phyloP scores from a whole-genome alignment of 2,113 vertebrate species.

The Pseudopodoces humilis region DNA sequence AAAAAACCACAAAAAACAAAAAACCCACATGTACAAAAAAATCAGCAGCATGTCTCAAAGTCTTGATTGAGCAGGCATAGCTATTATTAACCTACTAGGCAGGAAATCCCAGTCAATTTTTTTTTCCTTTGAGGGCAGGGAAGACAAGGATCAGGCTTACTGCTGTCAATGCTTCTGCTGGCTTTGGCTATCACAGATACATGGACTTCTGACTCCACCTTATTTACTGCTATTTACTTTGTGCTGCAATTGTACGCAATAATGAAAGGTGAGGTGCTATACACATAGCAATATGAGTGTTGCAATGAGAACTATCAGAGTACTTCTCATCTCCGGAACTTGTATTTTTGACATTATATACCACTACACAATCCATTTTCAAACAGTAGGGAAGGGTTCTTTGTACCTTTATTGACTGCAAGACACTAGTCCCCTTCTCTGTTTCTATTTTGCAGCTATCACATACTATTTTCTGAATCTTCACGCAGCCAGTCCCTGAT shows the following conservation, averaged over 20 bases:
- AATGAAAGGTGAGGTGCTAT: not conserved
- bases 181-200: not conserved
- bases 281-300: not conserved
- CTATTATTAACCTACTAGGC: not conserved
- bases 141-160: not conserved
- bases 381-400: not conserved
- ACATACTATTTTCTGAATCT: conserved; percentile 88
- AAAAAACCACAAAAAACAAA: too few relatives aligned
- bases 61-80: not conserved
- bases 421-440: conserved; percentile 82
- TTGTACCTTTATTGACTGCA: conserved; percentile 89
- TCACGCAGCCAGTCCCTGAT: conserved; percentile 80
- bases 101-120: not conserved
- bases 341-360: not conserved
- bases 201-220: not conserved
- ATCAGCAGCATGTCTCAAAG: not conserved
- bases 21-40: not conserved
- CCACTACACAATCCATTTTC: not conserved
- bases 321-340: not conserved
- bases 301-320: not conserved
- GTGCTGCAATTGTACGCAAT: not conserved
- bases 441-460: conserved; percentile 87
- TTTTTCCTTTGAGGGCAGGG: not conserved
- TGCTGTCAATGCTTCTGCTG: not conserved
- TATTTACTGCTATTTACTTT: not conserved